These are phyloP conservation scores for Torymus texanus DNA, from an alignment of 2,888 invertebrate genomes.

Conservation along the genomic window DNA sequence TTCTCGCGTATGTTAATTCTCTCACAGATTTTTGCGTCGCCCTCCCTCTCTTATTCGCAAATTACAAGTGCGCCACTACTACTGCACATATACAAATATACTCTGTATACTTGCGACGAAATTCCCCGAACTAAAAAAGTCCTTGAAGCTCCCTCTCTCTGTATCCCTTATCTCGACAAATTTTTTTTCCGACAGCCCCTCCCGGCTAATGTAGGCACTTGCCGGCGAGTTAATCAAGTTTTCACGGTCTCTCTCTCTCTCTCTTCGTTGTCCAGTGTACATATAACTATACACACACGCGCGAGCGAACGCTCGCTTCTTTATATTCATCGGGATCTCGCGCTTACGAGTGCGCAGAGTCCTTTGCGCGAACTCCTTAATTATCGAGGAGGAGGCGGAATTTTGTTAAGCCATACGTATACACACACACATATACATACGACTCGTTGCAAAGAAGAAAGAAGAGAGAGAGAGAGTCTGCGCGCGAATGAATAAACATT, in stretches of 20 bases:
- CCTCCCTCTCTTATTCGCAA: constrained; percentile 11
- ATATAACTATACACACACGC: not conserved
- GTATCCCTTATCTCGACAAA: constrained; percentile 46
- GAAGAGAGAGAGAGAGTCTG: not conserved
- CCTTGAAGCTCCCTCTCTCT: not conserved
- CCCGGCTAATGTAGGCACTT: constrained; percentile 50
- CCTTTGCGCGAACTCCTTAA: constrained; percentile 49
- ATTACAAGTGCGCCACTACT: constrained; percentile 26
- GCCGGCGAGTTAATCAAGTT: constrained; percentile 51
- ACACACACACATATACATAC: not conserved
- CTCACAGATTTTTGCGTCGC: constrained; percentile 21
- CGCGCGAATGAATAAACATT: constrained; percentile 52
- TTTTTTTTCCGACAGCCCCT: constrained; percentile 30
- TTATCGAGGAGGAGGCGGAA: constrained; percentile 48
- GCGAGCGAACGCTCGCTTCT: not conserved
- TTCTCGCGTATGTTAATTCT: constrained; percentile 31
- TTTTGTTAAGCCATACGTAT: constrained; percentile 30
- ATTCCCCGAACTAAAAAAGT: constrained; percentile 45
- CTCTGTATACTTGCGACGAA: not conserved
- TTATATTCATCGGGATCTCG: constrained; percentile 31
- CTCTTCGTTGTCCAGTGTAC: too few species aligned
- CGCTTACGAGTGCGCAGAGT: not conserved
- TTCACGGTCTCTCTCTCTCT: constrained; percentile 39
- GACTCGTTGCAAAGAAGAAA: not conserved
- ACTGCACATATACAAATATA: too few species aligned